These are phyloP conservation scores for Psophia crepitans DNA, from an alignment of 2,113 vertebrate genomes.

Conservation along the genomic window DNA sequence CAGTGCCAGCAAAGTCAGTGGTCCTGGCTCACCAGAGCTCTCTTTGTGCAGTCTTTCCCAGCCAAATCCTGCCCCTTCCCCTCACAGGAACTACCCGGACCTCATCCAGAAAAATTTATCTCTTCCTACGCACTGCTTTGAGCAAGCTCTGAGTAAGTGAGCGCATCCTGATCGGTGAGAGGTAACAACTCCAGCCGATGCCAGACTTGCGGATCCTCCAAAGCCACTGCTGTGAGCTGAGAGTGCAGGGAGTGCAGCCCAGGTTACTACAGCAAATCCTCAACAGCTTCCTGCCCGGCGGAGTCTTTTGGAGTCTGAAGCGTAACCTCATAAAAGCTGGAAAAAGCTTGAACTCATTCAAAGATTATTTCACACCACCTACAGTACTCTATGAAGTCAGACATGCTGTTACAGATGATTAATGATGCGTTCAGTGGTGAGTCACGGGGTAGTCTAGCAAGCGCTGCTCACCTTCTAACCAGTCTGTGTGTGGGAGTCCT, in stretches of 20 bases:
- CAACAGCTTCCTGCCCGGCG: conserved; percentile 33
- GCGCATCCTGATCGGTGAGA: neutral
- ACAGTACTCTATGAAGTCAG: conserved; percentile 60
- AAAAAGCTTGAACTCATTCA: conserved; percentile 57
- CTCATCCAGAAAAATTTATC: neutral
- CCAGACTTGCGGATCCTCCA: neutral
- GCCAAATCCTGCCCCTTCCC: neutral
- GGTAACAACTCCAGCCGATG: neutral
- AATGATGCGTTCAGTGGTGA: neutral
- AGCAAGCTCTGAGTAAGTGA: neutral
- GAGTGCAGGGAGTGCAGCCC: neutral
- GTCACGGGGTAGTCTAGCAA: conserved; percentile 49
- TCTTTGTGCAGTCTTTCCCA: neutral
- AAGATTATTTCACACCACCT: conserved; percentile 60
- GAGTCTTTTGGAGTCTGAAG: conserved; percentile 27
- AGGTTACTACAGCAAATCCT: conserved; percentile 37
- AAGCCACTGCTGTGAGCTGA: neutral
- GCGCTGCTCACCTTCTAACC: conserved; percentile 47
- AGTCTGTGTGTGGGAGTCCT: conserved; percentile 41
- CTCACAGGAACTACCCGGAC: fast-evolving
- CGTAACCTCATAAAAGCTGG: conserved; percentile 51
- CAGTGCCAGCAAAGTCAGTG: neutral
- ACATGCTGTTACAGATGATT: conserved; percentile 63
- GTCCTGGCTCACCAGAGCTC: neutral
- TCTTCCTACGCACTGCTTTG: neutral